Conservation (phyloP, 2,113 vertebrate species). For the Paedocypris sp. region DNA sequence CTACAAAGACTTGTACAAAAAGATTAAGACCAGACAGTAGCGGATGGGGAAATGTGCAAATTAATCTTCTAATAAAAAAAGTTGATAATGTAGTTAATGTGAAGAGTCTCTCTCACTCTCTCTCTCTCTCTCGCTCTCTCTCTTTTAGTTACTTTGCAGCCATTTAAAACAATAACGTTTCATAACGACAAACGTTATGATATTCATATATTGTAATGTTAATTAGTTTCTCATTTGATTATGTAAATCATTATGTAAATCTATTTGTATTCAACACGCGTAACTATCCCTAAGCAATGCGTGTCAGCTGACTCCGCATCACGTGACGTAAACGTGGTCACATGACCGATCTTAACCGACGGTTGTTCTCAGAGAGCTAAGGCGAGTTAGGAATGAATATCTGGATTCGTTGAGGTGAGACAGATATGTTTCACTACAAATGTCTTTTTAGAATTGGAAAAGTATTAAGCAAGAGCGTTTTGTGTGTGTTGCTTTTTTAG, state of each 20-base stretch:
- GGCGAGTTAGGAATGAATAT: not conserved
- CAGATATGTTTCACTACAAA: no score
- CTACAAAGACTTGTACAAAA: conserved; percentile 8
- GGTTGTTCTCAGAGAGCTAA: no score
- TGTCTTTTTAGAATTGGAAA: no score
- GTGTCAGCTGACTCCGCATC: not conserved
- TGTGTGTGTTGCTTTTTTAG: no score
- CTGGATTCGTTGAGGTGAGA: no score
- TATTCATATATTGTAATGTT: no score
- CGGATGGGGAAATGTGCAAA: not conserved
- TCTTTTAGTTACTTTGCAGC: not conserved
- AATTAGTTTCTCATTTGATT: no score
- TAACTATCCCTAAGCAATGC: not conserved
- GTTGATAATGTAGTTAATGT: not conserved
- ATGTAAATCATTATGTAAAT: no score
- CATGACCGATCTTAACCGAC: not conserved
- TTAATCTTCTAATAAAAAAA: conserved; percentile 19
- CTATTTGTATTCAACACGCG: no score
- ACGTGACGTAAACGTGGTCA: not conserved
- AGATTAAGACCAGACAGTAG: not conserved
- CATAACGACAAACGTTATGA: no score
- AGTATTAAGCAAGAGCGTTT: no score
- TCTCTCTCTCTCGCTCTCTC: no score
- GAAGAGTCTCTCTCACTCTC: not conserved
- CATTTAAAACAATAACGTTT: not conserved